Conservation (phyloP, 2,797 vertebrate species). For the Gobio occitaniae region DNA sequence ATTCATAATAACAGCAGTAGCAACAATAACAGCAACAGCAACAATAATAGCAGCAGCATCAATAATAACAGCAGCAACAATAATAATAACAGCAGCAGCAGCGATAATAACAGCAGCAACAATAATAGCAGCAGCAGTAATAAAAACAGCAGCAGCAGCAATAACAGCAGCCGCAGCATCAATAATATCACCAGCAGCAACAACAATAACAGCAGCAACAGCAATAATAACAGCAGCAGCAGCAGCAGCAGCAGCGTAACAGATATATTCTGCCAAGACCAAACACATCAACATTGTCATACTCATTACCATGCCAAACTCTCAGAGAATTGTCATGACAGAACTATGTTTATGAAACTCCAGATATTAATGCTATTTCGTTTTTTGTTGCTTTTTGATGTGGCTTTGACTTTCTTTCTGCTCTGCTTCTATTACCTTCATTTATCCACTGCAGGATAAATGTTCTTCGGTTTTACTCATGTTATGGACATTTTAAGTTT, state of each 20-base stretch:
- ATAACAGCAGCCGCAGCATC: no score
- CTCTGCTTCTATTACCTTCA: neutral
- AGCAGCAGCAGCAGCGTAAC: neutral
- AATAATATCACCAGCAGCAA: no score
- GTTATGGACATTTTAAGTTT: conserved; percentile 34
- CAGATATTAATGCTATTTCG: neutral
- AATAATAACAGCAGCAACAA: no score
- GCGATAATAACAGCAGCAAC: no score
- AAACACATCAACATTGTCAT: neutral
- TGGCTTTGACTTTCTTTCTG: conserved; percentile 7
- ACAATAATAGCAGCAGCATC: neutral
- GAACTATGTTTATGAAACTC: conserved; percentile 48
- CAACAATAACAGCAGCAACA: accelerated
- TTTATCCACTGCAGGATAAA: conserved; percentile 31
- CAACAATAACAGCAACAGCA: accelerated
- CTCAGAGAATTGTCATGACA: neutral
- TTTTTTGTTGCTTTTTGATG: conserved; percentile 11
- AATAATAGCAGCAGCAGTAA: no score
- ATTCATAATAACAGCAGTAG: no score
- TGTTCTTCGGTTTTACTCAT: conserved; percentile 31
- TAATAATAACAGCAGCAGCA: no score
- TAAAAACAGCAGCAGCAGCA: no score
- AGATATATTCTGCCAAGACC: neutral
- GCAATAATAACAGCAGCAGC: accelerated
- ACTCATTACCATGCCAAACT: neutral